phyloP scores from a whole-genome alignment of 1,140 invertebrate genomes.

The Araneus ventricosus region DNA sequence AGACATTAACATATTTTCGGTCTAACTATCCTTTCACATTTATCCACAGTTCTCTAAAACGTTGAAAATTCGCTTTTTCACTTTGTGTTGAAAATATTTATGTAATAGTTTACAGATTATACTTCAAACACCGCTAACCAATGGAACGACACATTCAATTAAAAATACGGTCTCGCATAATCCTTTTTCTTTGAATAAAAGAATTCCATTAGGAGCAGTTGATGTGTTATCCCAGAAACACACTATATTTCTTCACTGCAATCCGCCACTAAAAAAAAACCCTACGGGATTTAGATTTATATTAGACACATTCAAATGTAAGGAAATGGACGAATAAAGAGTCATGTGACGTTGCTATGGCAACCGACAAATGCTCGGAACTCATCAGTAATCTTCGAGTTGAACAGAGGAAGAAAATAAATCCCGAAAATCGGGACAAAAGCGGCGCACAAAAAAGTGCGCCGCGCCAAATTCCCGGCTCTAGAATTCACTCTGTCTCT shows the following conservation, averaged over 20 bases:
- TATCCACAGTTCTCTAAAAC: no score
- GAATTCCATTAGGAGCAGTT: background rate
- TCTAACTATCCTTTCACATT: no score
- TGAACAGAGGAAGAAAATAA: slow-evolving; percentile 62
- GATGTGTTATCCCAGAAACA: background rate
- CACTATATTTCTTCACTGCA: no score
- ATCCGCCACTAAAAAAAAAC: background rate
- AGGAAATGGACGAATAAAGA: slow-evolving; percentile 41
- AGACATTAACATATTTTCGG: no score
- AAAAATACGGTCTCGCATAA: no score
- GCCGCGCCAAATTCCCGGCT: slow-evolving; percentile 48
- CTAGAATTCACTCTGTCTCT: slow-evolving; percentile 11
- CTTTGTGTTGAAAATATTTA: no score
- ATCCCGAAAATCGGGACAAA: slow-evolving; percentile 63
- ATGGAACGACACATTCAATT: no score
- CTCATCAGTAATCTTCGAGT: slow-evolving; percentile 55
- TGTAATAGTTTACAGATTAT: no score
- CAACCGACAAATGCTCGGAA: slow-evolving; percentile 48
- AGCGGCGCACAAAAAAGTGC: background rate
- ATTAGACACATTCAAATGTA: slow-evolving; percentile 32
- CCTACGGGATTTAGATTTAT: background rate
- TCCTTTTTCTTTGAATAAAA: background rate
- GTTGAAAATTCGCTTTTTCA: no score
- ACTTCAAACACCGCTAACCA: no score
- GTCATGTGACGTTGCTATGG: slow-evolving; percentile 60